These are phyloP conservation scores for Pseudanteris insignis DNA, from an alignment of 2,888 invertebrate species.

Conservation along the genomic window DNA sequence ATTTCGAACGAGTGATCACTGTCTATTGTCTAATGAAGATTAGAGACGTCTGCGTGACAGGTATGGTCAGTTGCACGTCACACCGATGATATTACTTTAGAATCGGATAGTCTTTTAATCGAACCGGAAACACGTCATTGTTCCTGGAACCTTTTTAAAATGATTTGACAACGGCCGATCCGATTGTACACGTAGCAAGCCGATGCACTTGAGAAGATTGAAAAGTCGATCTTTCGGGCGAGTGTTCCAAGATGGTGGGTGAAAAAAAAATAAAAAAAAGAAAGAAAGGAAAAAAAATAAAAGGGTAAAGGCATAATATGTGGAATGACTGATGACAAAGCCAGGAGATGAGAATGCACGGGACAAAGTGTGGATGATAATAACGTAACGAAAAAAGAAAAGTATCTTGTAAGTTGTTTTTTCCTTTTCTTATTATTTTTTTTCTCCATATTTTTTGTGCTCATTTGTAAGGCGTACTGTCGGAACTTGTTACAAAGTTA, in stretches of 20 bases:
- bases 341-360: constrained; percentile 30
- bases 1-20: no score
- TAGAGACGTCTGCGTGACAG: no score
- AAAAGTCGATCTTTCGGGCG: constrained; percentile 27
- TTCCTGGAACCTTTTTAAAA: constrained; percentile 19
- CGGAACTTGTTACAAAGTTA: constrained; percentile 39
- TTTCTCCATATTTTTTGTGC: no score
- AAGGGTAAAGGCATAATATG: constrained; percentile 30
- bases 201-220: constrained; percentile 35
- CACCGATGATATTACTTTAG: no score
- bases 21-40: no score
- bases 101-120: no score
- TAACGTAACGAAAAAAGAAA: constrained; percentile 37
- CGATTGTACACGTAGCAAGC: constrained; percentile 3
- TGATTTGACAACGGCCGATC: constrained; percentile 17
- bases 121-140: constrained; percentile 29
- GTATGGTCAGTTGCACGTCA: no score
- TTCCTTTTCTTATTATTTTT: constrained; percentile 15
- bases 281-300: no score
- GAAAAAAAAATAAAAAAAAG: constrained; percentile 11
- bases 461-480: constrained; percentile 25
- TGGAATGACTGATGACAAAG: constrained; percentile 39
- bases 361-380: constrained; percentile 38
- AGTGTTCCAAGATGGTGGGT: constrained; percentile 18
- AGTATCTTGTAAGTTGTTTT: constrained; percentile 33